Base-by-base conservation (phyloP, 2,797 vertebrate genomes). In the Bothrops alternatus region DNA sequence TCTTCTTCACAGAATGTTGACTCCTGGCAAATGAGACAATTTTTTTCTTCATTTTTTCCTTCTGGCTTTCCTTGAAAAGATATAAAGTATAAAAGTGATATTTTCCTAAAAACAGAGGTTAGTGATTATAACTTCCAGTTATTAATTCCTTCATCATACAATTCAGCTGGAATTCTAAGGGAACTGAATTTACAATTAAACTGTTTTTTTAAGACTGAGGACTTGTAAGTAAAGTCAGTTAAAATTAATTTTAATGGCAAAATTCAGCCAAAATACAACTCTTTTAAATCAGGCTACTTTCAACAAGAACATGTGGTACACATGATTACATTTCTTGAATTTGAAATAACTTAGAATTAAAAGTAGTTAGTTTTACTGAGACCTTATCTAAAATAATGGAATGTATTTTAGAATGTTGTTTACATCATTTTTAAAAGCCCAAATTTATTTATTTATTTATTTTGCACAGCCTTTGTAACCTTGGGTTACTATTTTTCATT, bases 41-140 rank as follows among this genome's bases (percentile, higher is more conserved):
- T 94, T 47, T 96, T 0, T 94, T 95, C 94, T 90, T 96, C 96
- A 78, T 89, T 73, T 0, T 57, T 93, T 90, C 96, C 96, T 90
- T 97, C 97, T 90, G 0, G 93, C 85, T 96, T 97, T 94, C 95
- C 97, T 98, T 93, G 91, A 42, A 82, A 92, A 93, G 91, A 95
- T 1, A 94, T 94, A 95, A 95, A 93, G 85, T 50, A 92, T 88
- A 95, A 89, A n/a, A 58, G 0, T 88, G 95, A 86, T 91, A 90
- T 47, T 50, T 92, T n/a, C 78, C 89, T 90, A 87, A 69, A 92
- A 90, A 87, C 4, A 42, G 55, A 14, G 32, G 11, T 63, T 55
- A 55, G 57, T 25, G 37, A 91, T 91, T 89, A 91, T 58, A 89
- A 26, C 13, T 42, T n/a, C 50, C 69, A 90, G 56, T 0, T 3